These are phyloP conservation scores for Drosophila quinaria DNA, from an alignment of 2,888 invertebrate genomes.

Conservation along the genomic window DNA sequence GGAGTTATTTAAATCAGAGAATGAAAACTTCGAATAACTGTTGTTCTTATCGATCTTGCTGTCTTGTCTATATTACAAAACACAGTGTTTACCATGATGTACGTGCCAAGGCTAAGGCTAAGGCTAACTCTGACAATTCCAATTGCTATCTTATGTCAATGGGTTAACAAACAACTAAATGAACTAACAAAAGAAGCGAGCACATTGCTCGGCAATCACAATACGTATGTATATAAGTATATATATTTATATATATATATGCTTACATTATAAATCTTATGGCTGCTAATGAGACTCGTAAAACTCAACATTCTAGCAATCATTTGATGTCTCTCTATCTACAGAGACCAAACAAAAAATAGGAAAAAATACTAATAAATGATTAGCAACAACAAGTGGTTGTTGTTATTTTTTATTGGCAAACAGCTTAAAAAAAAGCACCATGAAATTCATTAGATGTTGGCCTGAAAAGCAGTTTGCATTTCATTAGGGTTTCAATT, in stretches of 20 bases:
- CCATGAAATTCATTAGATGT: slow-evolving; percentile 33
- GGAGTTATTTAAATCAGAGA: not conserved
- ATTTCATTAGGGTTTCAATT: slow-evolving; percentile 53
- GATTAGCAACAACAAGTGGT: slow-evolving; percentile 54
- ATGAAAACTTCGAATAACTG: not conserved
- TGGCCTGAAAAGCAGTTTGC: slow-evolving; percentile 52
- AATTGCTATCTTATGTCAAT: slow-evolving; percentile 59
- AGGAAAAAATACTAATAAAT: slow-evolving; percentile 19
- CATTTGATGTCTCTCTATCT: slow-evolving; percentile 21
- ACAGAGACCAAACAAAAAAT: not conserved
- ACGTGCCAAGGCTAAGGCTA: slow-evolving; percentile 52
- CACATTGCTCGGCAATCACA: slow-evolving; percentile 17
- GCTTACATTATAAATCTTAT: slow-evolving; percentile 62
- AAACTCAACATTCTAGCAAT: slow-evolving; percentile 36
- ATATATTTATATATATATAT: not conserved
- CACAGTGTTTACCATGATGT: slow-evolving; percentile 30
- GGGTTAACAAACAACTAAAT: slow-evolving; percentile 55
- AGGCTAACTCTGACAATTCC: slow-evolving; percentile 17
- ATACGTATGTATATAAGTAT: slow-evolving; percentile 2
- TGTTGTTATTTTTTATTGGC: slow-evolving; percentile 35
- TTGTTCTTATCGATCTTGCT: slow-evolving; percentile 1
- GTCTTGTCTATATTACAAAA: slow-evolving; percentile 6
- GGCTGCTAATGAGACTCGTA: slow-evolving; percentile 62
- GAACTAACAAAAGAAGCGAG: slow-evolving; percentile 50
- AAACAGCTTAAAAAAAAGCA: slow-evolving; percentile 25